phyloP scores from a whole-genome alignment of 1,140 invertebrate species.

The Magallana angulata region DNA sequence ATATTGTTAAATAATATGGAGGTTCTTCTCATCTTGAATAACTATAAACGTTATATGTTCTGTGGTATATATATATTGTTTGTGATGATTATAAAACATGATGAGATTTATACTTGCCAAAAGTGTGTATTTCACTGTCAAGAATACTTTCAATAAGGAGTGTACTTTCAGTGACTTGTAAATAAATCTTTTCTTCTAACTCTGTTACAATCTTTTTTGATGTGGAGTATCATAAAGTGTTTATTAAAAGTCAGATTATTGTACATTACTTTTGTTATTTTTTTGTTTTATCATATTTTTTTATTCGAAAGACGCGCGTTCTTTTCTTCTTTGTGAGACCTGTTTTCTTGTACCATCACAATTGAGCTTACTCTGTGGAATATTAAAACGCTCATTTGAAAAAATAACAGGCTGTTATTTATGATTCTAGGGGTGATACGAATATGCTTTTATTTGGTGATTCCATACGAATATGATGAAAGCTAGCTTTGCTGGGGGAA shows the following conservation, averaged over 20 bases:
- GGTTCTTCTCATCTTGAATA: background rate
- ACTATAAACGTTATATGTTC: background rate
- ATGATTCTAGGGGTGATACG: too few species aligned
- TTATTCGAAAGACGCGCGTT: too few species aligned
- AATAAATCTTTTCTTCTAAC: slow-evolving; percentile 26
- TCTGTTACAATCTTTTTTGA: slow-evolving; percentile 10
- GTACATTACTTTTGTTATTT: background rate
- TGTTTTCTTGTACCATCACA: too few species aligned
- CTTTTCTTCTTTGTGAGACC: too few species aligned
- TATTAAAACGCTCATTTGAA: too few species aligned
- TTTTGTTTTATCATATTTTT: too few species aligned
- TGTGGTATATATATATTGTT: background rate
- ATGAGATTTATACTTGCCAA: slow-evolving; percentile 38
- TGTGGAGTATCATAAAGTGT: slow-evolving; percentile 33
- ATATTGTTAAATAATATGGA: background rate
- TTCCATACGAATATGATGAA: too few species aligned
- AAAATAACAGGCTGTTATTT: too few species aligned
- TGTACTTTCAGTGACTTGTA: slow-evolving; percentile 28
- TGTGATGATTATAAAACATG: slow-evolving; percentile 1
- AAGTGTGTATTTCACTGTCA: slow-evolving; percentile 23
- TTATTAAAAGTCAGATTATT: slow-evolving; percentile 28
- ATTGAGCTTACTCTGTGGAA: too few species aligned
- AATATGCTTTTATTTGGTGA: too few species aligned
- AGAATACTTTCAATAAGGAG: background rate
- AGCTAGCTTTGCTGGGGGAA: too few species aligned